Evolutionary conservation across 2,888 invertebrate species (phyloP).

Genomic region (Pycnomerus fuliginosus): DNA sequence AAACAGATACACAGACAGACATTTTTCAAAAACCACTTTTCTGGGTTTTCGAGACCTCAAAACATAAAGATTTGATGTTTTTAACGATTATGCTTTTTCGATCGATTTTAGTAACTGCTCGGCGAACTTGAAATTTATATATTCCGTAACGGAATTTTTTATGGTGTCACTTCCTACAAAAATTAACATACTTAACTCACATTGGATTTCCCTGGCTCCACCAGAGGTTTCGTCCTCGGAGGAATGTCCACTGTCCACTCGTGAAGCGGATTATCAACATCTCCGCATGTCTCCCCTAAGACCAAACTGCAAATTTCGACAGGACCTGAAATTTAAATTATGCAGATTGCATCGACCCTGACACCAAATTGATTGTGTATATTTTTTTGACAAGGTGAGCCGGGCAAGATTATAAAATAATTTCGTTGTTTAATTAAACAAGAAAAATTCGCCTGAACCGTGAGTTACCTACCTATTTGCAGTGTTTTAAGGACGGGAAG

Average conservation of each 20-base stretch:
- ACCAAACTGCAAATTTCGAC: slow-evolving; percentile 88
- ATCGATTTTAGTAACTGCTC: too few relatives aligned
- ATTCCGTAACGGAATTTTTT: too few relatives aligned
- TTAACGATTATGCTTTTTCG: too few relatives aligned
- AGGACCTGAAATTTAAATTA: slow-evolving; percentile 58
- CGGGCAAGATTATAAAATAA: neutral
- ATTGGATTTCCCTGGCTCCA: slow-evolving; percentile 64
- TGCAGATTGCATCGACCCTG: slow-evolving; percentile 5
- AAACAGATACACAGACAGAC: too few relatives aligned
- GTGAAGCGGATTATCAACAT: slow-evolving; percentile 80
- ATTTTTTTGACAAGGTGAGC: slow-evolving; percentile 11
- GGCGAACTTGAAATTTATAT: too few relatives aligned
- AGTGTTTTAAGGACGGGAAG: slow-evolving; percentile 42
- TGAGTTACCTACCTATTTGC: slow-evolving; percentile 31
- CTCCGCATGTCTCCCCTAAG: slow-evolving; percentile 86
- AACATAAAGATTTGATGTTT: too few relatives aligned
- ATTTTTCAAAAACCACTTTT: too few relatives aligned
- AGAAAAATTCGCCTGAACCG: too few relatives aligned
- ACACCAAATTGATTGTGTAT: slow-evolving; percentile 2
- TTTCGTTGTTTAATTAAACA: too few relatives aligned
- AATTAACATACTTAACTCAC: too few relatives aligned
- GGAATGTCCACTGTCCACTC: slow-evolving; percentile 87
- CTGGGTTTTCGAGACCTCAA: too few relatives aligned
- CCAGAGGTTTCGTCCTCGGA: slow-evolving; percentile 74
- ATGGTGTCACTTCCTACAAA: too few relatives aligned